A percentile compares a stretch with the other conserved stretches of the same genome.
phyloP scores from a whole-genome alignment of 2,888 invertebrate species.

The Pristionchus exspectatus region DNA sequence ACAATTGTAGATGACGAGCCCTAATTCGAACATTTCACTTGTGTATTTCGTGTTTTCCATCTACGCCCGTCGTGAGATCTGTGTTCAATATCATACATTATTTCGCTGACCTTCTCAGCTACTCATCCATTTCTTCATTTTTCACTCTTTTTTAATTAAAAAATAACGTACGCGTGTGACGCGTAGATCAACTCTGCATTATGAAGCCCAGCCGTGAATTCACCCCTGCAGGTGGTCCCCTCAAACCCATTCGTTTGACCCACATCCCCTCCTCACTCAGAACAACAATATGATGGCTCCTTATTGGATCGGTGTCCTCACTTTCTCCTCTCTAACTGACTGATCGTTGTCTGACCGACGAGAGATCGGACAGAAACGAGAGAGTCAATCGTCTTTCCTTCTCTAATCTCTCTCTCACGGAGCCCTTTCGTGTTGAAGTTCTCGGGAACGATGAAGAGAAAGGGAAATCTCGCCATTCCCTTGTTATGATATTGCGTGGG shows the following conservation, averaged over 20 bases:
- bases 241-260: not conserved
- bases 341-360: not conserved
- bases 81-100: too few species aligned
- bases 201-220: not conserved
- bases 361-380: not conserved
- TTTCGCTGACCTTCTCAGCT: too few species aligned
- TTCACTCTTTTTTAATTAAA: too few species aligned
- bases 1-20: too few species aligned
- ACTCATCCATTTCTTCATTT: too few species aligned
- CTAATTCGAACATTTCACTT: too few species aligned
- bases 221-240: not conserved
- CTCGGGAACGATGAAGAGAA: not conserved
- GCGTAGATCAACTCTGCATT: not conserved
- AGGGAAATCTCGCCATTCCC: not conserved
- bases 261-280: not conserved
- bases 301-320: not conserved
- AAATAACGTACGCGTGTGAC: not conserved
- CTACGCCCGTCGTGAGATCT: too few species aligned
- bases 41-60: too few species aligned
- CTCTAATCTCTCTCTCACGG: not conserved
- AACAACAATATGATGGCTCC: constrained; percentile 24
- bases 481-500: not conserved
- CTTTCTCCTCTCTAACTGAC: not conserved
- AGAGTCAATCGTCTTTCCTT: not conserved
- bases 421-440: constrained; percentile 2